These are phyloP conservation scores for Cephalopholis sonnerati DNA, from an alignment of 2,113 vertebrate species.

Conservation along the genomic window DNA sequence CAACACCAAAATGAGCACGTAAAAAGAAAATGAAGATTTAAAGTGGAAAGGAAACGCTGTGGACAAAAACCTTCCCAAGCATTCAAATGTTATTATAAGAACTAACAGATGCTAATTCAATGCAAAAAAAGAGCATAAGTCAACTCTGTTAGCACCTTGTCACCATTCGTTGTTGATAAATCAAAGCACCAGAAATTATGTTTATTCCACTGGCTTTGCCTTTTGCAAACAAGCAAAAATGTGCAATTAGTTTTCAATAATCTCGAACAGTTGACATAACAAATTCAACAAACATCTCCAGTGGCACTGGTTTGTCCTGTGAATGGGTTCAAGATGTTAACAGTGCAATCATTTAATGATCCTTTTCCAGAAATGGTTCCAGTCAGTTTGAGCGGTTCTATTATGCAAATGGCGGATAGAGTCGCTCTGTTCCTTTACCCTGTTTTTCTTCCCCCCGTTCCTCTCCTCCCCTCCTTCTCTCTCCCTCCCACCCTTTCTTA, in stretches of 20 bases:
- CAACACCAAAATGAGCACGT: background rate
- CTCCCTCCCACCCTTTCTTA: conserved; percentile 24
- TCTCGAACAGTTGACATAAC: conserved; percentile 45
- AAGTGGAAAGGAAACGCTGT: background rate
- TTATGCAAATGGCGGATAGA: conserved; percentile 61
- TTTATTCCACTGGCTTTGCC: conserved; percentile 38
- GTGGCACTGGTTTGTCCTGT: conserved; percentile 48
- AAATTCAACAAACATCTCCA: conserved; percentile 61
- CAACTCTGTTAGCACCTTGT: conserved; percentile 48
- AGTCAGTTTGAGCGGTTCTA: conserved; percentile 28
- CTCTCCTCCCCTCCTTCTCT: background rate
- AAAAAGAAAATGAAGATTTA: conserved; percentile 28
- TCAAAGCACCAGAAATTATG: conserved; percentile 37
- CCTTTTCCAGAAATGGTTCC: conserved; percentile 40
- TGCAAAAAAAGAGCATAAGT: background rate
- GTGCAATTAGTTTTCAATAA: conserved; percentile 49
- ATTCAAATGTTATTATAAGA: conserved; percentile 3
- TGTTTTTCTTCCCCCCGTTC: conserved; percentile 12
- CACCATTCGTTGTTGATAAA: conserved; percentile 33
- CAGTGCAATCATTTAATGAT: conserved; percentile 49
- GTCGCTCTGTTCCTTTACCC: conserved; percentile 28
- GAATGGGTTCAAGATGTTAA: conserved; percentile 64
- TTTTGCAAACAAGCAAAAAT: conserved; percentile 48
- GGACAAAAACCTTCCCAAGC: conserved; percentile 2
- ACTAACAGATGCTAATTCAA: conserved; percentile 37